These are phyloP conservation scores for Hystrix cristata DNA, from an alignment of 2,113 vertebrate genomes.

Conservation along the genomic window DNA sequence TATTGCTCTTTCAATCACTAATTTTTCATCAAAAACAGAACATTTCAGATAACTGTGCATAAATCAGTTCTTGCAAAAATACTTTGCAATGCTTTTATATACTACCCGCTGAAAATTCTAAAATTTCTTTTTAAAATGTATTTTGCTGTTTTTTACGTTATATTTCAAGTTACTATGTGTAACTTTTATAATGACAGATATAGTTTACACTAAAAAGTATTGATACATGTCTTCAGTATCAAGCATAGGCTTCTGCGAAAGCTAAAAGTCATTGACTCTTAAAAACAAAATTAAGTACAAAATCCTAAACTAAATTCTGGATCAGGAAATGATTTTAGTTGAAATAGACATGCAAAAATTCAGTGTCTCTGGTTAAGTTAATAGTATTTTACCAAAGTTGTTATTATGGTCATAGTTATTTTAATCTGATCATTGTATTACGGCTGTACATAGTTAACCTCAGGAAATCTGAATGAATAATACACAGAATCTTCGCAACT, in stretches of 20 bases:
- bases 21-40: background rate
- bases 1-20: background rate
- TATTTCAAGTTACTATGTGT: background rate
- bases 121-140: background rate
- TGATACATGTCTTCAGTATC: background rate
- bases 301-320: background rate
- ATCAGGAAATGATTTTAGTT: background rate
- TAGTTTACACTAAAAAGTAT: background rate
- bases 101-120: background rate
- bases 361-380: background rate
- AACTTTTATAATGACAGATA: background rate
- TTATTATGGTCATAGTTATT: background rate
- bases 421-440: background rate
- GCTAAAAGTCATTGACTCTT: background rate
- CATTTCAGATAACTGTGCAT: background rate
- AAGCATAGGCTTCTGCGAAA: background rate
- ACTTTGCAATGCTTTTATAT: background rate
- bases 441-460: background rate
- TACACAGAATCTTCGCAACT: background rate
- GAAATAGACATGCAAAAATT: background rate
- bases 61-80: background rate
- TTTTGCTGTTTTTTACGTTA: slow-evolving; percentile 18
- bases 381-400: background rate
- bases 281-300: background rate
- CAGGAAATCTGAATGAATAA: background rate